These are phyloP conservation scores for Arrhopalites spinosus DNA, from an alignment of 2,888 invertebrate species.

Conservation along the genomic window DNA sequence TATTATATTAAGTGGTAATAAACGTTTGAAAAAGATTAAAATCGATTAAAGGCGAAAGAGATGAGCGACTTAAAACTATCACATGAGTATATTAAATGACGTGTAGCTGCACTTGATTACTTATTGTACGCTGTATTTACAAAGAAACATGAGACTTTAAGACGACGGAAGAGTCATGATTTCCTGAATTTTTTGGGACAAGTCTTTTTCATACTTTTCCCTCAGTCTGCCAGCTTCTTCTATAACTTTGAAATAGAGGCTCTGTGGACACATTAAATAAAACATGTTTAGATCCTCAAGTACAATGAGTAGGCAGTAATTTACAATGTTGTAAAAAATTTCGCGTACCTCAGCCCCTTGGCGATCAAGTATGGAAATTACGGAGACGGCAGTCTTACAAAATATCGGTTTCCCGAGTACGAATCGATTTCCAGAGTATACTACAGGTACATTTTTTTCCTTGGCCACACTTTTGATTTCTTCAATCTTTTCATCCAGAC, in stretches of 20 bases:
- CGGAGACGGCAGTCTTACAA: constrained; percentile 67
- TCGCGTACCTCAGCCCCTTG: constrained; percentile 65
- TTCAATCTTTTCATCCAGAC: constrained; percentile 65
- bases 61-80: too few species aligned
- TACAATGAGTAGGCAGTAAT: not conserved
- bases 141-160: too few species aligned
- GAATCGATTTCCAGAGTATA: constrained; percentile 66
- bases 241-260: constrained; percentile 37
- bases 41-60: too few species aligned
- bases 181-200: constrained; percentile 24
- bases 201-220: constrained; percentile 41
- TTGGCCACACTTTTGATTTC: constrained; percentile 63
- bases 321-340: not conserved
- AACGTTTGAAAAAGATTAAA: too few species aligned
- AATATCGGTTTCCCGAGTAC: constrained; percentile 65
- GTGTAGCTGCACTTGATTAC: too few species aligned
- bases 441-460: constrained; percentile 64
- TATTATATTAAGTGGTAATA: too few species aligned
- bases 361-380: constrained; percentile 68
- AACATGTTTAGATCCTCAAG: not conserved
- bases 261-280: constrained; percentile 36
- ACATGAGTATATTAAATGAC: too few species aligned
- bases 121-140: too few species aligned
- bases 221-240: constrained; percentile 38
- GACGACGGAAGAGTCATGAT: not conserved